Evolutionary conservation across 2,113 vertebrate species (phyloP).

Genomic region (Trogon surrucura): DNA sequence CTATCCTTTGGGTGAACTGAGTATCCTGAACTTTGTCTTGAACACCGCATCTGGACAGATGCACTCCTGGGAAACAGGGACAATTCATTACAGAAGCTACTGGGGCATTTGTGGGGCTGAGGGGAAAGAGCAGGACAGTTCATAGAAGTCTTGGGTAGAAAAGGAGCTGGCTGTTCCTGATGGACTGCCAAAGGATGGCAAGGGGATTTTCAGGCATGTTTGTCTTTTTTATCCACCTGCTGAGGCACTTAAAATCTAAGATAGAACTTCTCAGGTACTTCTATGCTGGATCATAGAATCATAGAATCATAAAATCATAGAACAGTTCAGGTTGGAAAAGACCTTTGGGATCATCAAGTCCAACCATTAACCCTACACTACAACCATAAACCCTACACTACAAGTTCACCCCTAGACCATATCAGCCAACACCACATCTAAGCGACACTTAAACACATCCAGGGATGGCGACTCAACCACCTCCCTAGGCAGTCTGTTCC

Average conservation of each 20-base stretch:
- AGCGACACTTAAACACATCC: no score
- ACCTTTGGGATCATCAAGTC: no score
- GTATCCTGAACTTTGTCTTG: background rate
- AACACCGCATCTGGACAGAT: background rate
- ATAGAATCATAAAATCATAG: no score
- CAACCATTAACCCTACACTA: no score
- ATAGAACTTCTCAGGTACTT: background rate
- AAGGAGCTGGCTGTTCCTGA: background rate
- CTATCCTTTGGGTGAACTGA: background rate
- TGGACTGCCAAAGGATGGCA: background rate
- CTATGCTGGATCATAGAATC: background rate
- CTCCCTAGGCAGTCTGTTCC: no score
- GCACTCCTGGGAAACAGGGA: background rate
- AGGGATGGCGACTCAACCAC: no score
- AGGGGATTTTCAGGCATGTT: background rate
- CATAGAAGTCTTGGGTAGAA: background rate
- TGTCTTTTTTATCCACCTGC: background rate
- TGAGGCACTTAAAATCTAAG: background rate
- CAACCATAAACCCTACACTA: no score
- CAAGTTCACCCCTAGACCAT: no score
- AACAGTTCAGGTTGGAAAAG: no score
- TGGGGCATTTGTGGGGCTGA: background rate
- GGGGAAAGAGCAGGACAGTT: background rate
- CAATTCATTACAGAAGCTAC: constrained; percentile 9
- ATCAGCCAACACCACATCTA: no score